Evolutionary conservation across 1,140 invertebrate genomes (phyloP).

Genomic region (Drosophila athabasca): DNA sequence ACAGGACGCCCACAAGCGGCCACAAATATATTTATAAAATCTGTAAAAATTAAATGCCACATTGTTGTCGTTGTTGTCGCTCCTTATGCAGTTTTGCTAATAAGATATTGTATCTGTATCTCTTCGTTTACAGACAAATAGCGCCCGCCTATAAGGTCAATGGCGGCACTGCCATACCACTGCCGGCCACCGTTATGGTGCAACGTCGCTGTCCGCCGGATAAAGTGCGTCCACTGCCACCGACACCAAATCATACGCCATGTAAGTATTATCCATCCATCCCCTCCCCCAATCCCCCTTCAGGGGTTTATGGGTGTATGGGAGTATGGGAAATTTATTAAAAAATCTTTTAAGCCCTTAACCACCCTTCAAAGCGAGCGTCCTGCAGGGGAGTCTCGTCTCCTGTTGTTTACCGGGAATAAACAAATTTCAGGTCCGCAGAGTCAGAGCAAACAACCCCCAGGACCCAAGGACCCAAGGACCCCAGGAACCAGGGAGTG

Average conservation of each 20-base stretch:
- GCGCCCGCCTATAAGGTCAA: conserved; percentile 86
- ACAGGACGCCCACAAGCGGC: conserved; percentile 38
- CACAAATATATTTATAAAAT: conserved; percentile 27
- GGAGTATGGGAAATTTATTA: conserved; percentile 66
- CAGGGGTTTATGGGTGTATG: background rate
- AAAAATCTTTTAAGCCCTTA: conserved; percentile 56
- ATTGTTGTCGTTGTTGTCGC: conserved; percentile 15
- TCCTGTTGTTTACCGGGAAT: conserved; percentile 61
- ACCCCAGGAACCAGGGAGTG: conserved; percentile 38
- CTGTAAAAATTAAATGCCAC: conserved; percentile 13
- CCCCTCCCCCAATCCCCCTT: too few species aligned
- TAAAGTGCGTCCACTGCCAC: conserved; percentile 88
- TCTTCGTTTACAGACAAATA: conserved; percentile 86
- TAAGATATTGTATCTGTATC: conserved; percentile 21
- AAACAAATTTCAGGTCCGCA: conserved; percentile 67
- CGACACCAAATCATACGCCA: conserved; percentile 86
- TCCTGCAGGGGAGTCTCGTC: conserved; percentile 4
- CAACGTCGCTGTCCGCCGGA: conserved; percentile 89
- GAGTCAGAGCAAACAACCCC: conserved; percentile 48
- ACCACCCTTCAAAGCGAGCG: conserved; percentile 21
- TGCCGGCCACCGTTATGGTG: conserved; percentile 90
- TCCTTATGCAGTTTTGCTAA: conserved; percentile 18
- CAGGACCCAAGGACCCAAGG: conserved; percentile 41
- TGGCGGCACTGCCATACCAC: conserved; percentile 88
- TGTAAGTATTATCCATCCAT: conserved; percentile 69